These are phyloP conservation scores for Hypsibius dujardini DNA, from an alignment of 1,140 invertebrate genomes.

Conservation along the genomic window DNA sequence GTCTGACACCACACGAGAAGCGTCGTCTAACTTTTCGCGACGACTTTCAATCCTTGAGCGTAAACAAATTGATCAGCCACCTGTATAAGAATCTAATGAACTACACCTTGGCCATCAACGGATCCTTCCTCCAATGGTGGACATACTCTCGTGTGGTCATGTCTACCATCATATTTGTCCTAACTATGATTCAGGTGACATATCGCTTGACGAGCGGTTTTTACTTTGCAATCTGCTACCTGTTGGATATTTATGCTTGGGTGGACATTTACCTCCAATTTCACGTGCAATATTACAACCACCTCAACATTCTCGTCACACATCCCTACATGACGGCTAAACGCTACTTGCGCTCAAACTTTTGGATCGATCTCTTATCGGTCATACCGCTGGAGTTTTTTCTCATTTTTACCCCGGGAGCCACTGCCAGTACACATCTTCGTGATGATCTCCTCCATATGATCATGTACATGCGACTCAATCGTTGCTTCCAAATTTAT, in stretches of 20 bases:
- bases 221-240: not conserved
- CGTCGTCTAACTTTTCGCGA: too few relatives aligned
- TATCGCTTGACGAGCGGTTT: not conserved
- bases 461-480: conserved; percentile 18
- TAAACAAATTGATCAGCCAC: too few relatives aligned
- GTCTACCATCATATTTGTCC: not conserved
- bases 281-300: not conserved
- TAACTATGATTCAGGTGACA: not conserved
- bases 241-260: not conserved
- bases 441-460: not conserved
- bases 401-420: not conserved
- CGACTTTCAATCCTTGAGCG: too few relatives aligned
- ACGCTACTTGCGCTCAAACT: not conserved
- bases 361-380: not conserved
- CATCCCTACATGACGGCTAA: not conserved
- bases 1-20: too few relatives aligned
- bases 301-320: not conserved
- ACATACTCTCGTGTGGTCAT: not conserved
- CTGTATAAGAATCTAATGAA: not conserved
- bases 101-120: not conserved
- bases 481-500: conserved; percentile 19
- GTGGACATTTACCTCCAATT: not conserved
- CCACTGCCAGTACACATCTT: not conserved
- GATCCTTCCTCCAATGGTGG: not conserved
- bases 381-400: not conserved